These are phyloP conservation scores for Blennius ocellaris DNA, from an alignment of 2,113 vertebrate genomes.

Conservation along the genomic window DNA sequence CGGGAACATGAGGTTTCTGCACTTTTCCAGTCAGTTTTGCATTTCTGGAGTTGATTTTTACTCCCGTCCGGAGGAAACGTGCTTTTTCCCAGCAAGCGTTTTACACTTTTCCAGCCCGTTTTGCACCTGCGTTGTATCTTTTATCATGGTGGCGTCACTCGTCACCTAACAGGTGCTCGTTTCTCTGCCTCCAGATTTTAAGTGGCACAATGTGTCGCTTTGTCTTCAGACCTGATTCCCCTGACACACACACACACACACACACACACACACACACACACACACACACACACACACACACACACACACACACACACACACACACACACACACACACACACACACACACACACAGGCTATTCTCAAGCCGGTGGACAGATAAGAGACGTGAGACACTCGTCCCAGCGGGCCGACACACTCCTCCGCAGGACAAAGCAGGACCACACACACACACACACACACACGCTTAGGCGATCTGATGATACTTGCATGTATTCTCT, in stretches of 20 bases:
- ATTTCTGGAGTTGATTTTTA: too few species aligned
- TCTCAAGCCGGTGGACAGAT: constrained; percentile 47
- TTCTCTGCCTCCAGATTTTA: too few species aligned
- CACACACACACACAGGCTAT: constrained; percentile 16
- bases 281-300: too few species aligned
- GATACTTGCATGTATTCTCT: constrained; percentile 96
- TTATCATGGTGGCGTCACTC: too few species aligned
- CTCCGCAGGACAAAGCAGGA: constrained; percentile 26
- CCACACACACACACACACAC: constrained; percentile 29
- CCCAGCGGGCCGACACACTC: constrained; percentile 45
- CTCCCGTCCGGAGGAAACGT: too few species aligned
- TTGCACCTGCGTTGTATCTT: too few species aligned
- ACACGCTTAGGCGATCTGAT: background rate
- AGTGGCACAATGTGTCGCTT: too few species aligned
- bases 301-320: constrained; percentile 25
- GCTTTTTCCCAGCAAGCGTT: too few species aligned
- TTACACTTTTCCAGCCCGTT: too few species aligned
- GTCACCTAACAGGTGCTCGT: too few species aligned
- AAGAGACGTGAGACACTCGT: constrained; percentile 44
- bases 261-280: constrained; percentile 15
- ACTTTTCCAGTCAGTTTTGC: too few species aligned
- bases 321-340: constrained; percentile 13
- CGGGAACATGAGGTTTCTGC: too few species aligned
- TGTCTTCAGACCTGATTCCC: background rate
- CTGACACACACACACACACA: constrained; percentile 20